phyloP scores from a whole-genome alignment of 1,140 invertebrate species.

The Acromyrmex charruanus region DNA sequence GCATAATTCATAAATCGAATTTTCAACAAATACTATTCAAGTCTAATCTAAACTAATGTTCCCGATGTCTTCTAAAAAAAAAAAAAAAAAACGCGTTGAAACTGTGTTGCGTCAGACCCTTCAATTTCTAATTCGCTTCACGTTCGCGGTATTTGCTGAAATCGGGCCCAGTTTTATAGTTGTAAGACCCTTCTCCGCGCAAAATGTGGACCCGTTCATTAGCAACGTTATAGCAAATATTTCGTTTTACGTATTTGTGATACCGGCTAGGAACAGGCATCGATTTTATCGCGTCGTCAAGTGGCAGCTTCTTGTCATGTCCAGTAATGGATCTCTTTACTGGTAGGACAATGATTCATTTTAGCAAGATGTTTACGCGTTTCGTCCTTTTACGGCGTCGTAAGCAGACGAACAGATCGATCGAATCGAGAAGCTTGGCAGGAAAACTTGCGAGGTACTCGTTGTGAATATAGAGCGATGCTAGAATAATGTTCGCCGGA shows the following conservation, averaged over 20 bases:
- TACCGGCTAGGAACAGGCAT: neutral
- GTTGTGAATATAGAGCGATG: slow-evolving; percentile 32
- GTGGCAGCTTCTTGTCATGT: slow-evolving; percentile 6
- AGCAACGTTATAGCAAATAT: slow-evolving; percentile 39
- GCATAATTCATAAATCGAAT: slow-evolving; percentile 4
- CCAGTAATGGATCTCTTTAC: slow-evolving; percentile 21
- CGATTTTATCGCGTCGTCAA: slow-evolving; percentile 40
- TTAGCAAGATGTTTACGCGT: slow-evolving; percentile 32
- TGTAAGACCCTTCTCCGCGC: slow-evolving; percentile 4
- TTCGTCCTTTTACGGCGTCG: slow-evolving; percentile 31
- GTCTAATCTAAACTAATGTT: neutral
- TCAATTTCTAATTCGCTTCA: slow-evolving; percentile 27
- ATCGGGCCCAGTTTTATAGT: slow-evolving; percentile 1
- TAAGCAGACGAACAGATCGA: slow-evolving; percentile 39
- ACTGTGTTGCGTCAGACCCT: slow-evolving; percentile 3
- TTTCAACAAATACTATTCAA: neutral
- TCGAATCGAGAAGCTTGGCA: slow-evolving; percentile 39
- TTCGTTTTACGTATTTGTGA: slow-evolving; percentile 36
- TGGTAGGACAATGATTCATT: slow-evolving; percentile 19
- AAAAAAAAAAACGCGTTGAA: neutral
- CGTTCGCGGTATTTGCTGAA: slow-evolving; percentile 35
- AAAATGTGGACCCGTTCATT: neutral
- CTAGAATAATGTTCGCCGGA: slow-evolving; percentile 12
- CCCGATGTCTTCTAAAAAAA: neutral
- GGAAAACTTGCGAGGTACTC: neutral